These are phyloP conservation scores for Verasper variegatus DNA, from an alignment of 2,113 vertebrate species.

Conservation along the genomic window DNA sequence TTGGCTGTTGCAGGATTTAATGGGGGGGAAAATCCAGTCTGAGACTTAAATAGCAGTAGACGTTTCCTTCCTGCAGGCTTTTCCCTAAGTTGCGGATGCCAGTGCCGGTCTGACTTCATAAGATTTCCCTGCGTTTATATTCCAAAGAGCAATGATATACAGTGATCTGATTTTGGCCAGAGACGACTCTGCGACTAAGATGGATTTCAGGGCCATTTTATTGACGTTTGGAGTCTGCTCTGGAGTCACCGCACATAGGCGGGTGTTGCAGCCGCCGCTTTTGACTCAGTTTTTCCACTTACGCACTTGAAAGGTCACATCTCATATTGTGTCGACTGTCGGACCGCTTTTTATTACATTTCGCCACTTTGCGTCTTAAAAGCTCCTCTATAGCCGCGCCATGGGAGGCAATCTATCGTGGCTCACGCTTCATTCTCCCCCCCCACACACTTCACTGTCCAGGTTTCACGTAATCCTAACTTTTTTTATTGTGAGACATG, in stretches of 20 bases:
- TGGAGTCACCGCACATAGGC: slow-evolving; percentile 41
- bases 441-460: slow-evolving; percentile 5
- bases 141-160: slow-evolving; percentile 30
- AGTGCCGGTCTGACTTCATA: neutral
- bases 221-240: slow-evolving; percentile 47
- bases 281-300: slow-evolving; percentile 44
- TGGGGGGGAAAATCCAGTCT: neutral
- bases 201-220: slow-evolving; percentile 54
- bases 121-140: neutral
- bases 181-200: slow-evolving; percentile 31
- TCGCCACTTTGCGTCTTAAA: slow-evolving; percentile 39
- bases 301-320: slow-evolving; percentile 62
- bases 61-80: slow-evolving; percentile 4
- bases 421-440: neutral
- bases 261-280: neutral
- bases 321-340: slow-evolving; percentile 47
- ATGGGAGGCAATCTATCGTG: slow-evolving; percentile 24
- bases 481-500: slow-evolving; percentile 21
- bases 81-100: neutral
- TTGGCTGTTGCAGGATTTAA: neutral
- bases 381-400: neutral
- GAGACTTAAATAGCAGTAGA: neutral
- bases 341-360: slow-evolving; percentile 59
- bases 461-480: slow-evolving; percentile 34
- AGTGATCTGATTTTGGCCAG: slow-evolving; percentile 47